Conservation (phyloP, 2,888 invertebrate genomes). For the Aspidiotus rigidus region DNA sequence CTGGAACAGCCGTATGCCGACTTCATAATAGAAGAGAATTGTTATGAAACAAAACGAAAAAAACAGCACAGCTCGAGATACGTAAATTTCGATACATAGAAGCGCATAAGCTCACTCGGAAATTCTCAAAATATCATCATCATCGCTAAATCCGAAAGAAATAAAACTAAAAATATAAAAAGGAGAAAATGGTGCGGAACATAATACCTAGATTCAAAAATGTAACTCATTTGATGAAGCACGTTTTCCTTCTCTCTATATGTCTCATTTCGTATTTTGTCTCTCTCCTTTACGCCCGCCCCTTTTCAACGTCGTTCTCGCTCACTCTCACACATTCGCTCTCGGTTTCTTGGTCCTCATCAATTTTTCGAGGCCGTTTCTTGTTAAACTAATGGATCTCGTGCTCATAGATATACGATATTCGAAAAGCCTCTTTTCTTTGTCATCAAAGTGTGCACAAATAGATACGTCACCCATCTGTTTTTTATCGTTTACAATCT, state of each 20-base stretch:
- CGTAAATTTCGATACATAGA: no score
- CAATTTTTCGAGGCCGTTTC: neutral
- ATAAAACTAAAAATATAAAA: slow-evolving; percentile 16
- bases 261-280: no score
- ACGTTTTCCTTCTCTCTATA: no score
- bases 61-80: no score
- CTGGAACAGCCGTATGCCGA: no score
- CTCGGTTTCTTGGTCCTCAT: no score
- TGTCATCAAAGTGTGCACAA: neutral
- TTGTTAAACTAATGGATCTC: slow-evolving; percentile 9
- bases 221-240: slow-evolving; percentile 9
- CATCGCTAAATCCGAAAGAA: no score
- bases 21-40: no score
- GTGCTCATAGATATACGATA: slow-evolving; percentile 1
- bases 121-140: no score
- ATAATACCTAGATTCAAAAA: slow-evolving; percentile 24
- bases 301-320: slow-evolving; percentile 10
- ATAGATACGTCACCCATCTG: neutral
- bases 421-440: neutral
- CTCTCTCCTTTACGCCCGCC: slow-evolving; percentile 5
- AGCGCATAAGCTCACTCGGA: no score
- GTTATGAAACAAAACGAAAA: no score
- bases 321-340: no score
- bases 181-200: slow-evolving; percentile 22
- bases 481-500: slow-evolving; percentile 24